Conservation (phyloP, 1,140 invertebrate genomes). For the Ostrea edulis region DNA sequence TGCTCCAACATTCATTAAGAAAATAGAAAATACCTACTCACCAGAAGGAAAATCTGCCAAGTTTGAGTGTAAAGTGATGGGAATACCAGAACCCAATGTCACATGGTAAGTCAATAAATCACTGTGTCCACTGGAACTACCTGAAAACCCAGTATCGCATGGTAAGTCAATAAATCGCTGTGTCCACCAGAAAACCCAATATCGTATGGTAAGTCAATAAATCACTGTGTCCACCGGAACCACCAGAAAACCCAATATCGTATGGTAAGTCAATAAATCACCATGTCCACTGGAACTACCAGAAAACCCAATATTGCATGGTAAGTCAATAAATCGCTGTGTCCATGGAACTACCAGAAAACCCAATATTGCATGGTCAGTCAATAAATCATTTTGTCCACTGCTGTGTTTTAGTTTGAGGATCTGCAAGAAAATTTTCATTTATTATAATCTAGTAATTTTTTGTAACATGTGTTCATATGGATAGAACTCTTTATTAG, state of each 20-base stretch:
- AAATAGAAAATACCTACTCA: conserved; percentile 64
- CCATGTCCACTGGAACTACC: too few relatives aligned
- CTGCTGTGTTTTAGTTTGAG: too few relatives aligned
- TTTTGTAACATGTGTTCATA: too few relatives aligned
- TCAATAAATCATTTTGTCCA: background rate
- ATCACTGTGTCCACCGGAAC: conserved; percentile 65
- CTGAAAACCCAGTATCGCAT: conserved; percentile 71
- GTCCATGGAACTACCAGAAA: conserved; percentile 64
- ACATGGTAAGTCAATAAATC: conserved; percentile 67
- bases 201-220: conserved; percentile 70
- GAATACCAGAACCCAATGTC: conserved; percentile 73
- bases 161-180: conserved; percentile 62
- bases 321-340: conserved; percentile 58
- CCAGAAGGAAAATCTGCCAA: conserved; percentile 68
- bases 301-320: conserved; percentile 71
- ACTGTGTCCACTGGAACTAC: conserved; percentile 60
- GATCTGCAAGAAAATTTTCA: too few relatives aligned
- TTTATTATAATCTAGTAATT: too few relatives aligned
- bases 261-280: conserved; percentile 69
- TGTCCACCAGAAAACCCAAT: conserved; percentile 66
- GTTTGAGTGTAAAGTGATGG: conserved; percentile 75
- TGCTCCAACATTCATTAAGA: conserved; percentile 73
- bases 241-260: conserved; percentile 72
- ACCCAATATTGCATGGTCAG: conserved; percentile 74
- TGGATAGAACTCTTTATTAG: too few relatives aligned